Conservation (phyloP, 2,113 vertebrate species). For the Sminthopsis crassicaudata region DNA sequence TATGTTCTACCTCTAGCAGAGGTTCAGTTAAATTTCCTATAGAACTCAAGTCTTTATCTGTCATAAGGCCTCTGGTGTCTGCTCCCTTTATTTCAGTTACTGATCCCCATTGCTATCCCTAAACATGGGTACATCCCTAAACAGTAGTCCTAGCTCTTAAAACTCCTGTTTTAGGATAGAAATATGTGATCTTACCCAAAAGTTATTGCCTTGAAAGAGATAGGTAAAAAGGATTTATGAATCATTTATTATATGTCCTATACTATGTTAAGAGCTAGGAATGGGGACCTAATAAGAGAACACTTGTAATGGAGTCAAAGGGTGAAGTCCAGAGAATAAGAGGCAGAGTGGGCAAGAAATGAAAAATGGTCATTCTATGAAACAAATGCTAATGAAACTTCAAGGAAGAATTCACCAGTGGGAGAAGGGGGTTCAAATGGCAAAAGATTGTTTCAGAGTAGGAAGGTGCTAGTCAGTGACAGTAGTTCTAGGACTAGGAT, state of each 20-base stretch:
- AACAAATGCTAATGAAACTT: background rate
- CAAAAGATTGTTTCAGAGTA: background rate
- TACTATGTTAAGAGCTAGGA: background rate
- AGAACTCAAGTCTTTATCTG: background rate
- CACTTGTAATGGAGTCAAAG: fast-evolving
- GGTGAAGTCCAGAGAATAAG: background rate
- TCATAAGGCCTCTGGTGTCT: background rate
- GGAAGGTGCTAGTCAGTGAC: background rate
- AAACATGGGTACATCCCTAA: background rate
- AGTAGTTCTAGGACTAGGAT: background rate
- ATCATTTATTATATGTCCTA: background rate
- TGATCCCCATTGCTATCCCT: background rate
- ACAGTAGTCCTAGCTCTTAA: background rate
- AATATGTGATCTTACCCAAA: background rate
- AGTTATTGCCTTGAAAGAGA: background rate
- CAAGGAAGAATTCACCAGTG: background rate
- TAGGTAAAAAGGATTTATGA: background rate
- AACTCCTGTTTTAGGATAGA: background rate
- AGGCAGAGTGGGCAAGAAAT: background rate
- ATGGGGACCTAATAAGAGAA: background rate
- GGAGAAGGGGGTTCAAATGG: background rate
- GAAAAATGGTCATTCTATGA: background rate
- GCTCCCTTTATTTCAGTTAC: background rate
- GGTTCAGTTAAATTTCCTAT: background rate
- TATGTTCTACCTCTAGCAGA: background rate